Conservation (phyloP, 2,113 vertebrate species). For the Pseudonaja textilis region DNA sequence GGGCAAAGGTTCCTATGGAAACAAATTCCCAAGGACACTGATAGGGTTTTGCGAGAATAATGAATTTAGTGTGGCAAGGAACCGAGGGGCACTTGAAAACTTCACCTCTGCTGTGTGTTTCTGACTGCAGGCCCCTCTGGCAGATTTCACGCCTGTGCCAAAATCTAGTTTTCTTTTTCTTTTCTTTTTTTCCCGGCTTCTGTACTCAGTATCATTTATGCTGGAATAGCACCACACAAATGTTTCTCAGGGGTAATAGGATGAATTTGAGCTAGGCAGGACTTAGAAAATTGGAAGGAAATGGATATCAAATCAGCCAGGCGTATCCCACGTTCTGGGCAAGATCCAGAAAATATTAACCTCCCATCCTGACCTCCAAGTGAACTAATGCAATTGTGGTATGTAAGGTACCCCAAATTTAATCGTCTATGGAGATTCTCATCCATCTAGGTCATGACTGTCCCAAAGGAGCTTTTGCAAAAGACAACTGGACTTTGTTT, state of each 20-base stretch:
- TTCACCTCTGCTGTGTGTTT: background rate
- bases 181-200: background rate
- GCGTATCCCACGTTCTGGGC: background rate
- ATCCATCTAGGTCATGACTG: background rate
- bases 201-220: background rate
- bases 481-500: background rate
- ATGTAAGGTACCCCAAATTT: background rate
- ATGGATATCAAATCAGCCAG: background rate
- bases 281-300: background rate
- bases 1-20: conserved; percentile 33
- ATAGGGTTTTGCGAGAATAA: conserved; percentile 17
- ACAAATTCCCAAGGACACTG: conserved; percentile 39
- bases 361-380: background rate
- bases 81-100: background rate
- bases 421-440: background rate
- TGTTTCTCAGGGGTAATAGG: background rate
- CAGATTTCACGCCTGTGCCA: background rate
- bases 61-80: background rate
- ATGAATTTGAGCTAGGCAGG: background rate
- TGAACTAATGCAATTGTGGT: background rate
- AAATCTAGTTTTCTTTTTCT: background rate
- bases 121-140: background rate
- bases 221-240: background rate
- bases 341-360: background rate
- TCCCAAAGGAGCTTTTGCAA: background rate